Base-by-base conservation (phyloP, 1,140 invertebrate species). In the Akabosia matsudoensis region DNA sequence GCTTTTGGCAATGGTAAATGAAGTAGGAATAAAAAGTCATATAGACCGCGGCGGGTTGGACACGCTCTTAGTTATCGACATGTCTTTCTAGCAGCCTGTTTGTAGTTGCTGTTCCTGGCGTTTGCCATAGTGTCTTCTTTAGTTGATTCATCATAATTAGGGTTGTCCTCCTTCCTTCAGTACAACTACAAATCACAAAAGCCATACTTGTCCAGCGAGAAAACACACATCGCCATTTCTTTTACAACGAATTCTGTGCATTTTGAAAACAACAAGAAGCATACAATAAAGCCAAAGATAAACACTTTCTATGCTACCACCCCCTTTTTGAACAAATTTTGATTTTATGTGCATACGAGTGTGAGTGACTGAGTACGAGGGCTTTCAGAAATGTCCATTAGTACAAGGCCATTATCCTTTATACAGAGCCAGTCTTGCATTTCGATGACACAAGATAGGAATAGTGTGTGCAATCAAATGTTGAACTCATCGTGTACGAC, bases 131-230 rank as follows among this genome's bases (percentile, higher is more conserved):
- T n/a, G n/a, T n/a, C n/a, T 45, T 45, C 37, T 45, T 7, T 45
- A 45, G 37, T 45, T 16, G 54, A 56, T 56, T 56, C 54, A 56
- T 56, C 54, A 56, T 56, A 56, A 56, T 56, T 56, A 56, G 54
- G 4, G 4, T 22, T 24, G 54, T 56, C 54, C 54, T 56, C n/a
- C 54, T 22, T 56, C 54, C 13, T 13, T 24, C 7, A 56, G 13
- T 24, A 56, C 7, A 16, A 56, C 54, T 56, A 45, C n/a, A n/a
- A n/a, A n/a, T n/a, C n/a, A n/a, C n/a, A n/a, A n/a, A n/a, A n/a
- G n/a, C n/a, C n/a, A n/a, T n/a, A 45, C 37, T 45, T 18, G 18
- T 45, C 37, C 37, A 10, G 18, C 37, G 18, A 45, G 18, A 45
- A 45, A 45, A 45, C 18, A 45, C 37, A 45, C 18, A 18, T 10